Evolutionary conservation across 2,888 invertebrate species (phyloP).

Genomic region (Ephialtes manifestator): DNA sequence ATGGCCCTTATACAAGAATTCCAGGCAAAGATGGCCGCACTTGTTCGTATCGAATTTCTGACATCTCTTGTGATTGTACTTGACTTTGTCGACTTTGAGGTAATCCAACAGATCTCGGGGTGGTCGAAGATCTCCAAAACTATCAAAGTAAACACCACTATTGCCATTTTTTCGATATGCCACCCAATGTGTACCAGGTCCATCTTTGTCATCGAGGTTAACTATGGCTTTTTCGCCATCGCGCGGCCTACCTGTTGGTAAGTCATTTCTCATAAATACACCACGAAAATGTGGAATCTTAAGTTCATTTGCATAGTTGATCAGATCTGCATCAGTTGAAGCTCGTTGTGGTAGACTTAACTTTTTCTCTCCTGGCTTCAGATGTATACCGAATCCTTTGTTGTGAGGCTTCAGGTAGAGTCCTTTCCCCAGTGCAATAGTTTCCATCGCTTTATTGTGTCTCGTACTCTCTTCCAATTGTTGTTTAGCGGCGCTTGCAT

Average conservation of each 20-base stretch:
- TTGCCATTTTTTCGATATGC: slow-evolving; percentile 26
- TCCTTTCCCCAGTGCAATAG: slow-evolving; percentile 73
- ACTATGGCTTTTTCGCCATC: slow-evolving; percentile 34
- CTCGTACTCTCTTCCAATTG: slow-evolving; percentile 63
- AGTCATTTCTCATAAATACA: slow-evolving; percentile 76
- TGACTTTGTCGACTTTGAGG: slow-evolving; percentile 11
- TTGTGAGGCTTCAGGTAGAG: slow-evolving; percentile 73
- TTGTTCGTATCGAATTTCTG: slow-evolving; percentile 12
- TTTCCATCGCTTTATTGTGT: slow-evolving; percentile 70
- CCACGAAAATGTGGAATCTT: slow-evolving; percentile 79
- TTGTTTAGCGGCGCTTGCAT: too few relatives aligned
- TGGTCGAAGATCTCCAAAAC: slow-evolving; percentile 43
- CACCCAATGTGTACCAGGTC: too few relatives aligned
- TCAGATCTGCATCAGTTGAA: slow-evolving; percentile 76
- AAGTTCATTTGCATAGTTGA: slow-evolving; percentile 67
- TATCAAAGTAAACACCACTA: slow-evolving; percentile 47
- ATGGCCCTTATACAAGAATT: slow-evolving; percentile 19
- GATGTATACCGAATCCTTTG: slow-evolving; percentile 66
- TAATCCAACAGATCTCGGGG: slow-evolving; percentile 37
- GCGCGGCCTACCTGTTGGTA: neutral
- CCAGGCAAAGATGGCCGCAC: slow-evolving; percentile 34
- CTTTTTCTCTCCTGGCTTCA: neutral
- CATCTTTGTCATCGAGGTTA: too few relatives aligned
- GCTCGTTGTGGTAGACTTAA: slow-evolving; percentile 73
- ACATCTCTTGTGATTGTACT: slow-evolving; percentile 29